phyloP scores from a whole-genome alignment of 2,797 vertebrate genomes.

The Leptodactylus fallax region DNA sequence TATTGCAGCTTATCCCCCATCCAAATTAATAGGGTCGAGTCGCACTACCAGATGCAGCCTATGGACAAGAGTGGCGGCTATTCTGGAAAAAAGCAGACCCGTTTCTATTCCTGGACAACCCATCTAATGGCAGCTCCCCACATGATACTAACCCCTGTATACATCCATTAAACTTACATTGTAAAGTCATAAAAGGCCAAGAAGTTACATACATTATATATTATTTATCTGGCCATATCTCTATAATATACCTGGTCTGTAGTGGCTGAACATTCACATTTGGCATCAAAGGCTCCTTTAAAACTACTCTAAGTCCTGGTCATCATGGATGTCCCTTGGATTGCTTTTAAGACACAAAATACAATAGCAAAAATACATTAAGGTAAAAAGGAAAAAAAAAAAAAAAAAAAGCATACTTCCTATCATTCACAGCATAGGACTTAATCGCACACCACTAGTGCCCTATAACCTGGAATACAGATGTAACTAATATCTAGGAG shows the following conservation, averaged over 20 bases:
- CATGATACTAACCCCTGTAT: not conserved
- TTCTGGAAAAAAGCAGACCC: not conserved
- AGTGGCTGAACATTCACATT: constrained; percentile 16
- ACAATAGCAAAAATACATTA: constrained; percentile 25
- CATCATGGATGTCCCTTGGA: constrained; percentile 4
- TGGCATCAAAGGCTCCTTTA: constrained; percentile 5
- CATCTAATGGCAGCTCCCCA: not conserved
- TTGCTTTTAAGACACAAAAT: not conserved
- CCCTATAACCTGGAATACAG: not conserved
- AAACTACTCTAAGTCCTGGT: not conserved
- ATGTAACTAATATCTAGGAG: not conserved
- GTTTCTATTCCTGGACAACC: not conserved
- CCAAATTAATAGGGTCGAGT: not conserved
- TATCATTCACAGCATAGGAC: constrained; percentile 9
- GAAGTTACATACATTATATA: not conserved
- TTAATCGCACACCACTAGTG: not conserved
- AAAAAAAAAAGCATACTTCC: not conserved
- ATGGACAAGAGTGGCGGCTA: not conserved
- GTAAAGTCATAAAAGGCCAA: constrained; percentile 20
- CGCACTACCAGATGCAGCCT: not conserved
- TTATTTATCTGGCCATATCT: not conserved
- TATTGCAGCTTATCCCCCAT: not conserved
- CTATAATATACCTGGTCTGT: not conserved
- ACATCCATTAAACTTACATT: not conserved
- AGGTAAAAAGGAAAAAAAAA: not conserved